Evolutionary conservation across 1,140 invertebrate genomes (phyloP), one percentile per base, ranked within the genome.

Genomic region (Pachyrhynchus sulphureomaculatus): DNA sequence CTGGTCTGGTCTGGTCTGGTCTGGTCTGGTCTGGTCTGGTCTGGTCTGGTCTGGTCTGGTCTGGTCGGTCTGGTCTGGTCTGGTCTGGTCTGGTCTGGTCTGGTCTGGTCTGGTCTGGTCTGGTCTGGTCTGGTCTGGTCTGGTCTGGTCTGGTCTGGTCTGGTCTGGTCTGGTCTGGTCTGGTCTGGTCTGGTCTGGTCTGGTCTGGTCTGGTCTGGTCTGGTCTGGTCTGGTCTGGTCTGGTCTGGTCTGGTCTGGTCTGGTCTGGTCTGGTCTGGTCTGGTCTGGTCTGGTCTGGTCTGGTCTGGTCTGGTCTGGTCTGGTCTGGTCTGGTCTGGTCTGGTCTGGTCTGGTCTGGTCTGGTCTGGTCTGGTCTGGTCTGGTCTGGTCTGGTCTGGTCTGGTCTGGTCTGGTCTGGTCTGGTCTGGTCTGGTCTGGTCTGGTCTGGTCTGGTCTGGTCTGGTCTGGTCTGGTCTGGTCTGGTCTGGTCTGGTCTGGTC

Each of bases 211-310:
- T 49, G 23, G 47, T 49, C 26, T 49, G 23, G 47, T 49, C 26
- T 49, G 23, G 47, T 49, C 26, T 49, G 23, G 47, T 49, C 26
- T 49, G 23, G 47, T 49, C 26, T 49, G 23, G 47, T 49, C 26
- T 49, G 23, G 47, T 49, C 26, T 49, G 23, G 47, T 49, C 26
- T 49, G 23, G 29, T 49, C 26, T 49, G 23, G 23, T 49, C 26
- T 49, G 23, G 47, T 49, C 26, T 49, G 23, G 47, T 49, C 26
- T 49, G 23, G 23, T 49, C 26, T 49, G 23, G 47, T 49, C 26
- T 49, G 23, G 47, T 49, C 26, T 49, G 23, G 23, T 49, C 26
- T 49, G 23, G 47, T 49, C 26, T 49, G 23, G 47, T 49, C 26
- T 49, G 23, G 23, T 49, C 26, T 49, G 23, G 47, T 49, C 26